These are phyloP conservation scores for Macrotus californicus DNA, from an alignment of 2,113 vertebrate genomes.

Conservation along the genomic window DNA sequence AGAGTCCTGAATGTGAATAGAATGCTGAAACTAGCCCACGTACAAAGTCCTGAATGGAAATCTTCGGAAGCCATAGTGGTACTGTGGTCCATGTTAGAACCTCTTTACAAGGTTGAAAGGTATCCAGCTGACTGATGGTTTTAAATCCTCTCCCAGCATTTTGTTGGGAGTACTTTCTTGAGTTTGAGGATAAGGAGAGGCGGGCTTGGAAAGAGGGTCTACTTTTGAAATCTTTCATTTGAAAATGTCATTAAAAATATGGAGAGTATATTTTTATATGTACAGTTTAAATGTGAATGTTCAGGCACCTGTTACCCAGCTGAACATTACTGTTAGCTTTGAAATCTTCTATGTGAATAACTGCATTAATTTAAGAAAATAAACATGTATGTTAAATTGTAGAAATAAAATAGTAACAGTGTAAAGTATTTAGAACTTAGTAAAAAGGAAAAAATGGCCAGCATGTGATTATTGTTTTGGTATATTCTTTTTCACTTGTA, in stretches of 20 bases:
- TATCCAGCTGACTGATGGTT: background rate
- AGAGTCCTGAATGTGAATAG: background rate
- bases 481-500: background rate
- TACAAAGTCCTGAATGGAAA: background rate
- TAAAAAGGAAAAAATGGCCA: background rate
- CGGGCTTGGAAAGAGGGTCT: background rate
- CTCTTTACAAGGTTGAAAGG: background rate
- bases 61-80: background rate
- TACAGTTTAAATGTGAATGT: background rate
- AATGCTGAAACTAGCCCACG: background rate
- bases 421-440: background rate
- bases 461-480: background rate
- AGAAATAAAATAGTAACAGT: background rate
- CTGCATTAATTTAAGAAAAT: background rate
- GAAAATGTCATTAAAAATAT: background rate
- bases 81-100: background rate
- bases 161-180: background rate
- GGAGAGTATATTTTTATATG: background rate
- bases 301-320: background rate
- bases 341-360: background rate
- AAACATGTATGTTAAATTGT: background rate
- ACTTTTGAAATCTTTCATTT: background rate
- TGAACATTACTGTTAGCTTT: background rate
- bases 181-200: background rate
- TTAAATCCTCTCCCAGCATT: background rate